A percentile compares a stretch with the other conserved stretches of the same genome.
These are phyloP conservation scores for Stichodactyla helianthus DNA, from an alignment of 64 coral and sea anemone species.

Conservation along the genomic window DNA sequence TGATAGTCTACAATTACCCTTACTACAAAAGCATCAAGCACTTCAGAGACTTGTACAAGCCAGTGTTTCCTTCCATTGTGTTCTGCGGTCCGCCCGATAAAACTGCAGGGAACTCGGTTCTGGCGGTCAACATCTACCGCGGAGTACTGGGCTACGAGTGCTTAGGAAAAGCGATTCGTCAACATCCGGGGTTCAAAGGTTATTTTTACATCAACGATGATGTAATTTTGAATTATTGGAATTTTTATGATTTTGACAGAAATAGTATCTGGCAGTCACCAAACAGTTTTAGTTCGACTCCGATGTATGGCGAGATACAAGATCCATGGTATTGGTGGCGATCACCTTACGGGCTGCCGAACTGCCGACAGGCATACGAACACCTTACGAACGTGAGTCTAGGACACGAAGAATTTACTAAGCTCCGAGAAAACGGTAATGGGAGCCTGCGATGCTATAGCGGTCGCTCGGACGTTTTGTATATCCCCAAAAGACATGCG, in stretches of 20 bases:
- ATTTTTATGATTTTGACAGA: conserved; percentile 64
- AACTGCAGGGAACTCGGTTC: conserved; percentile 25
- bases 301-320: conserved; percentile 40
- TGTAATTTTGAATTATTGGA: conserved; percentile 93
- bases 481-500: conserved; percentile 60
- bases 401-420: conserved; percentile 17
- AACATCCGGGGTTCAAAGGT: conserved; percentile 74
- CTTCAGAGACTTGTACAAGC: conserved; percentile 51
- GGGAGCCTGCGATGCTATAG: conserved; percentile 77
- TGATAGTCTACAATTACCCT: conserved; percentile 80
- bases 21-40: conserved; percentile 82
- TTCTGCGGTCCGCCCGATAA: conserved; percentile 80
- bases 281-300: conserved; percentile 46
- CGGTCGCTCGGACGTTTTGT: conserved; percentile 85
- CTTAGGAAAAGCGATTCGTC: conserved; percentile 65
- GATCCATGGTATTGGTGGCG: conserved; percentile 86
- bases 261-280: conserved; percentile 79
- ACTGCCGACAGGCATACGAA: conserved; percentile 79
- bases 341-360: conserved; percentile 68
- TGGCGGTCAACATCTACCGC: conserved; percentile 59
- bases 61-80: conserved; percentile 54
- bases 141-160: conserved; percentile 88
- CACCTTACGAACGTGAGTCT: conserved; percentile 57
- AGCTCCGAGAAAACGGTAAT: conserved; percentile 68
- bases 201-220: conserved; percentile 98